Percentiles rank a stretch among this genome's conserved stretches.
Conservation (phyloP, 2,888 invertebrate species). For the Hoplodrina blanda region DNA sequence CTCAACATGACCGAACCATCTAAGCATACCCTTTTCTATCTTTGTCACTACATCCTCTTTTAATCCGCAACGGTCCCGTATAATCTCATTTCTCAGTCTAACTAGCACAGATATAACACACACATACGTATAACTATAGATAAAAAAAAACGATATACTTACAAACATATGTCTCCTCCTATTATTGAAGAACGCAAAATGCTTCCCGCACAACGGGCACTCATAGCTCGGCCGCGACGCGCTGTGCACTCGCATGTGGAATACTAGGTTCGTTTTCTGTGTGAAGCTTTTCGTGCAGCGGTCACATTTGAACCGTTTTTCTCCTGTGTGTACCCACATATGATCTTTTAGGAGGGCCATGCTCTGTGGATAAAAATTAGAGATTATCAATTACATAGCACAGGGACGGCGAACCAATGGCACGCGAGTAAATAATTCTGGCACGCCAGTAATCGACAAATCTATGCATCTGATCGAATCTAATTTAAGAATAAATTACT, state of each 20-base stretch:
- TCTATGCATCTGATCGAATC: too few relatives aligned
- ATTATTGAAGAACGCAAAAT: constrained; percentile 85
- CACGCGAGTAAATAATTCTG: too few relatives aligned
- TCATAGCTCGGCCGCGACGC: constrained; percentile 78
- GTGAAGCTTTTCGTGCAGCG: constrained; percentile 85
- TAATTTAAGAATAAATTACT: too few relatives aligned
- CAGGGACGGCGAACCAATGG: too few relatives aligned
- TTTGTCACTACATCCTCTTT: too few relatives aligned
- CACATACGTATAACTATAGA: too few relatives aligned
- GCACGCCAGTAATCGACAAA: too few relatives aligned
- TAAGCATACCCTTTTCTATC: too few relatives aligned
- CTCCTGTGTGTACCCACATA: constrained; percentile 86
- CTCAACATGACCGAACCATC: too few relatives aligned
- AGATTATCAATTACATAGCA: background rate
- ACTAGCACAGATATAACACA: too few relatives aligned
- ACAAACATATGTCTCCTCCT: constrained; percentile 86
- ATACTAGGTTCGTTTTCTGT: constrained; percentile 83
- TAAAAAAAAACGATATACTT: constrained; percentile 62
- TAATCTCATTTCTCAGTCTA: too few relatives aligned
- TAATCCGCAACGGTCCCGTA: too few relatives aligned
- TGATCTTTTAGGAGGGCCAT: constrained; percentile 85
- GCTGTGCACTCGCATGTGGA: constrained; percentile 82
- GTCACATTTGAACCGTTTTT: constrained; percentile 84
- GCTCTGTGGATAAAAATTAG: constrained; percentile 69
- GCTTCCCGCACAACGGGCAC: constrained; percentile 84